Base-by-base conservation (phyloP, 2,888 invertebrate genomes). In the Ferrisia virgata region DNA sequence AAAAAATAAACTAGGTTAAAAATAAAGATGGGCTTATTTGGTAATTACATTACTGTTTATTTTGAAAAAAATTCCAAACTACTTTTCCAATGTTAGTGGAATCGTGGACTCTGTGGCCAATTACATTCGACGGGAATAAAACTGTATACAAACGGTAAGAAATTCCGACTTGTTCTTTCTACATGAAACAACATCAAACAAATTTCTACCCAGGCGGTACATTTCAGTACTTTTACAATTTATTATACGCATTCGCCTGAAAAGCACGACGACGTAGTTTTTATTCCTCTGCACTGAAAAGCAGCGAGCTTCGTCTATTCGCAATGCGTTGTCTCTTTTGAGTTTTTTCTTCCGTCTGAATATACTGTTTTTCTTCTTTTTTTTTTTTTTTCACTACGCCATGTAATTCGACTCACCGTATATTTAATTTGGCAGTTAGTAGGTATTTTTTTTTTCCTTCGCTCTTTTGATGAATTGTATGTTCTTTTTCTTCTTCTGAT, bases 101-200 rank as follows among this genome's bases (percentile, higher is more conserved):
- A n/a, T n/a, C n/a, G n/a, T n/a, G n/a, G n/a, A 25, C 28, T 15
- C 9, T 28, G 15, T 15, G 28, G 64, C 64, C 64, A 64, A 64
- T 64, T 64, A 64, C 64, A 64, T 28, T 64, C 58, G 64, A 64
- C 64, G n/a, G n/a, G n/a, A n/a, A n/a, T n/a, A 25, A 64, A 64
- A 11, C 64, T 64, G 0, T 15, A 64, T 6, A 28, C 39, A 28
- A 22, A 18, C 64, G 4, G 28, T 28, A 64, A 64, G 64, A 64
- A 31, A 64, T 6, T 13, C 25, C 15, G 18, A 22, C 5, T 13
- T 53, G 22, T 53, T 53, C 53, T 53, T 76, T 76, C 72, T 76
- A 36, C 33, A 13, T 76, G 72, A 36, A 76, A 36, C 69, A 76
- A 76, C 72, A 36, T 76, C 72, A 76, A 76, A 76, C 72, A 18